These are phyloP conservation scores for Sebastes dallii DNA, from an alignment of 2,797 vertebrate species.

Conservation along the genomic window DNA sequence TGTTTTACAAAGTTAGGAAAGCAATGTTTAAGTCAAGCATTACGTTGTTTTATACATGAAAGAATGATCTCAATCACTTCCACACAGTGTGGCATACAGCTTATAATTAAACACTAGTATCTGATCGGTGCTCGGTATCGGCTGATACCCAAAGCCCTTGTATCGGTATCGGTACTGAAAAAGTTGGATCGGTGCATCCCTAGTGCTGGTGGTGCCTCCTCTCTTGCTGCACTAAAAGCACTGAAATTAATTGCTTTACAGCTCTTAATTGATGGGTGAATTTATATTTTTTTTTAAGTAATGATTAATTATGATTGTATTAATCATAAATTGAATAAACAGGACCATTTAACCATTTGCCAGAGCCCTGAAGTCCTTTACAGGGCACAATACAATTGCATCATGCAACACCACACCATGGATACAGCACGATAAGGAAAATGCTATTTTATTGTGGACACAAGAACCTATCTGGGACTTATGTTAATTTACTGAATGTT, in stretches of 20 bases:
- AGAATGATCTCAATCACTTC: too few relatives aligned
- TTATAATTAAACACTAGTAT: too few relatives aligned
- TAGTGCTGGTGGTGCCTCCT: not conserved
- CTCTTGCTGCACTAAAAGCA: not conserved
- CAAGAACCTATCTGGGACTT: not conserved
- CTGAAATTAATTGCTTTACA: not conserved
- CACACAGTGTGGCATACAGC: too few relatives aligned
- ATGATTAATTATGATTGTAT: not conserved
- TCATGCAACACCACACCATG: not conserved
- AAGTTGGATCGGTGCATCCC: not conserved
- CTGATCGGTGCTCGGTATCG: too few relatives aligned
- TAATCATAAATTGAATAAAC: not conserved
- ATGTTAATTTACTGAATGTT: not conserved
- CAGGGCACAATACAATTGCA: not conserved
- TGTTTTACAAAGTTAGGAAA: too few relatives aligned
- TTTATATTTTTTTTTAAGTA: not conserved
- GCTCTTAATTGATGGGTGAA: not conserved
- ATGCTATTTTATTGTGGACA: not conserved
- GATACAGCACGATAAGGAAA: not conserved
- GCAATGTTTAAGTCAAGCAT: too few relatives aligned
- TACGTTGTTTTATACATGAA: too few relatives aligned
- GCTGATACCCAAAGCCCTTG: too few relatives aligned
- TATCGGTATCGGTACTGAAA: too few relatives aligned
- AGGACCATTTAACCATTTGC: not conserved
- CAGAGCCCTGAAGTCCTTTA: not conserved